phyloP scores from a whole-genome alignment of 2,888 invertebrate species.

The Galeopsomyia nigrocyanea region DNA sequence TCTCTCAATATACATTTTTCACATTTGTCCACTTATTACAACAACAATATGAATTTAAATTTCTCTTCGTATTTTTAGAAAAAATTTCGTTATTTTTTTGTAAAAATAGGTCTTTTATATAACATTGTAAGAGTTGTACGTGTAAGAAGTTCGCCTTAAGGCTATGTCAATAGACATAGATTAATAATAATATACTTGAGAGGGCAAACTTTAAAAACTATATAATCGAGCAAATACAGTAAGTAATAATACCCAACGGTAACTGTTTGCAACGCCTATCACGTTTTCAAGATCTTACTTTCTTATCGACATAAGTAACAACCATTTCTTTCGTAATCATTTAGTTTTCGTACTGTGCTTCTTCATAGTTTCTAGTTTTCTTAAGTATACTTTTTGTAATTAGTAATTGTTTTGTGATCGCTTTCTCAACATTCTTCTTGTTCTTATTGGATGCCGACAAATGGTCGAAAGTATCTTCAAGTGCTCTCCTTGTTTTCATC shows the following conservation, averaged over 20 bases:
- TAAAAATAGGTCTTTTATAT: slow-evolving; percentile 54
- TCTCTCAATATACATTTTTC: slow-evolving; percentile 53
- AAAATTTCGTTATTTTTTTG: slow-evolving; percentile 47
- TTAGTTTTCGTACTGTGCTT: slow-evolving; percentile 60
- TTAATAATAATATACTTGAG: slow-evolving; percentile 17
- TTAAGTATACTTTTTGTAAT: slow-evolving; percentile 65
- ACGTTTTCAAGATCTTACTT: slow-evolving; percentile 24
- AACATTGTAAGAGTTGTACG: slow-evolving; percentile 38
- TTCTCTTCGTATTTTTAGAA: slow-evolving; percentile 36
- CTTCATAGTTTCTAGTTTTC: slow-evolving; percentile 66
- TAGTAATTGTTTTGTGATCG: slow-evolving; percentile 72
- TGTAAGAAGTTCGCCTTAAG: slow-evolving; percentile 32
- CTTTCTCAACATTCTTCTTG: slow-evolving; percentile 86
- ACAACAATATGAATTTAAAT: slow-evolving; percentile 23
- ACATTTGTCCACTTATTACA: slow-evolving; percentile 10
- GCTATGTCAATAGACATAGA: slow-evolving; percentile 37
- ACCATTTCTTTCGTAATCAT: slow-evolving; percentile 24
- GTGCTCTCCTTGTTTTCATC: slow-evolving; percentile 78
- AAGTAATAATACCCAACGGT: slow-evolving; percentile 48
- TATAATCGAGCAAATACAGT: slow-evolving; percentile 40
- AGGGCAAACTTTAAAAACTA: slow-evolving; percentile 24
- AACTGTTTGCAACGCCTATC: slow-evolving; percentile 35
- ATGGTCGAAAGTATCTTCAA: slow-evolving; percentile 84
- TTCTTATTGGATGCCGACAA: slow-evolving; percentile 83
- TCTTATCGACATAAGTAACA: slow-evolving; percentile 17